These are phyloP conservation scores for Nothocercus nigrocapillus DNA, from an alignment of 2,113 vertebrate genomes.

Conservation along the genomic window DNA sequence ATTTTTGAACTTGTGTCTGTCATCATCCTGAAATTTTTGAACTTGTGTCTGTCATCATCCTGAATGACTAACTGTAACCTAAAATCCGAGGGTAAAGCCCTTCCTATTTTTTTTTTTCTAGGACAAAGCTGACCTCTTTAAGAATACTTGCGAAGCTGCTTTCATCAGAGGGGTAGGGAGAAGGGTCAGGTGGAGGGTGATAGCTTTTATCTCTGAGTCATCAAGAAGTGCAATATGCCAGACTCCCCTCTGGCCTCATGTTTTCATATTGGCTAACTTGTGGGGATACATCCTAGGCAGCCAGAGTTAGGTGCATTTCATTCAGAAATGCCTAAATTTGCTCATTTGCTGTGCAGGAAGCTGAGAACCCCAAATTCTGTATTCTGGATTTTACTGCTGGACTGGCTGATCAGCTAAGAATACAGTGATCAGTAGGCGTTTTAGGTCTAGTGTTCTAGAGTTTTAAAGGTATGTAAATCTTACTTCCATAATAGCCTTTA, in stretches of 20 bases:
- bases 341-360: not conserved
- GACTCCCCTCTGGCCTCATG: not conserved
- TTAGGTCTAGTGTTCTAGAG: rapidly evolving
- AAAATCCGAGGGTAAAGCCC: not conserved
- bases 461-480: not conserved
- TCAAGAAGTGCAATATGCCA: not conserved
- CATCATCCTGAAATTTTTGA: not conserved
- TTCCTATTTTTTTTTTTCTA: not conserved
- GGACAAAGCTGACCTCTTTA: not conserved
- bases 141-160: not conserved
- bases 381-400: not conserved
- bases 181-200: not conserved
- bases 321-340: not conserved
- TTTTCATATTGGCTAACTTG: rapidly evolving
- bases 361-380: not conserved
- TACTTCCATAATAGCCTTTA: not conserved
- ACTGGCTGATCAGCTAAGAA: not conserved
- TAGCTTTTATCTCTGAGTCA: not conserved
- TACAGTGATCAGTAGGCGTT: not conserved
- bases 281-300: not conserved
- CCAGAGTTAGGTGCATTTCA: not conserved
- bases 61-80: not conserved
- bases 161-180: not conserved
- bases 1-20: not conserved
- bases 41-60: not conserved